A percentile compares a stretch with the other conserved stretches of the same genome.
Evolutionary conservation across 2,888 invertebrate genomes (phyloP).

Genomic region (Lathronympha strigana): DNA sequence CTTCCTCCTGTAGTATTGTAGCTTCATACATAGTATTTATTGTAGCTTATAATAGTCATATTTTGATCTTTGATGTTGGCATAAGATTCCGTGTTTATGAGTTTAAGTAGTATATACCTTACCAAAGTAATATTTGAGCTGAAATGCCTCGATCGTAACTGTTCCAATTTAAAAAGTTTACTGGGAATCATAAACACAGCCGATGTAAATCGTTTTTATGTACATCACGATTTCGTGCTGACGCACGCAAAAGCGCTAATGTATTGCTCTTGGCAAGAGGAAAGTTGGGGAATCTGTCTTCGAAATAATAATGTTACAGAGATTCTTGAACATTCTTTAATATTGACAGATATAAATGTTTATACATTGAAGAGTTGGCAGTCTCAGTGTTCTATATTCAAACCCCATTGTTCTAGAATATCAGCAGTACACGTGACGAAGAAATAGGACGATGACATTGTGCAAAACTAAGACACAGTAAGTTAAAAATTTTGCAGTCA

Average conservation of each 20-base stretch:
- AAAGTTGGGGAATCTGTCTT: slow-evolving; percentile 37
- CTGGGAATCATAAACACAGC: slow-evolving; percentile 45
- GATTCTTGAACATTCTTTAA: slow-evolving; percentile 39
- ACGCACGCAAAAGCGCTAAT: slow-evolving; percentile 48
- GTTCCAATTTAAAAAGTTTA: slow-evolving; percentile 39
- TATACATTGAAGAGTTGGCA: slow-evolving; percentile 35
- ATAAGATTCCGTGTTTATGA: neutral
- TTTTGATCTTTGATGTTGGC: neutral
- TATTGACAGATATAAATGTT: slow-evolving; percentile 41
- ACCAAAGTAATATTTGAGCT: neutral
- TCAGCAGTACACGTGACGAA: neutral
- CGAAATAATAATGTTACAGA: slow-evolving; percentile 35
- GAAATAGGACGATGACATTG: neutral
- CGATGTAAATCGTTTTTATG: slow-evolving; percentile 42
- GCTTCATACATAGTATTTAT: no score
- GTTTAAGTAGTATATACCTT: neutral
- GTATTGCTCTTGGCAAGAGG: slow-evolving; percentile 46
- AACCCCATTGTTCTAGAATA: slow-evolving; percentile 17
- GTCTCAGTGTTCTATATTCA: slow-evolving; percentile 32
- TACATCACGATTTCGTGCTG: slow-evolving; percentile 51
- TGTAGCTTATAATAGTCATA: slow-evolving; percentile 1
- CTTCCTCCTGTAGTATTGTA: neutral
- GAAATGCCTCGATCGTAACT: slow-evolving; percentile 31
- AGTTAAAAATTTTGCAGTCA: neutral
- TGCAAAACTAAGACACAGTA: neutral